Conservation (phyloP, 2,888 invertebrate genomes). For the Lymantria dispar region DNA sequence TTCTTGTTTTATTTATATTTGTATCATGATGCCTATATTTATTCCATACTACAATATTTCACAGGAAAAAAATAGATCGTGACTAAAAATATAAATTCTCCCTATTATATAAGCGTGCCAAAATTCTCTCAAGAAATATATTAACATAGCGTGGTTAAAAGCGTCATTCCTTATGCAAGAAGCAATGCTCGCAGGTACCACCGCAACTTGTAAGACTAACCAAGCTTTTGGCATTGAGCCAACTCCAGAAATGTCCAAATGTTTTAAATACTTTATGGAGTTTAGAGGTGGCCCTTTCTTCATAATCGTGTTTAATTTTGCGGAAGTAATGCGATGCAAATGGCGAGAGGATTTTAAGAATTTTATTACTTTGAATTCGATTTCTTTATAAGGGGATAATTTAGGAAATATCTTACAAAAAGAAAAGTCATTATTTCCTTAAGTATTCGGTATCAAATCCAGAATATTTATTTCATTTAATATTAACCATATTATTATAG, state of each 20-base stretch:
- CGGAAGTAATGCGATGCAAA: conserved; percentile 1
- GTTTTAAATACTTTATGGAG: conserved; percentile 15
- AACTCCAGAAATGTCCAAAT: conserved; percentile 9
- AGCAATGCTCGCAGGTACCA: conserved; percentile 1
- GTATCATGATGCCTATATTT: too few species aligned
- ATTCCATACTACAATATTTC: too few species aligned
- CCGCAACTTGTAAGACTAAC: conserved; percentile 2
- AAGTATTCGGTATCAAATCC: too few species aligned
- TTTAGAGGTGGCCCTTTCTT: conserved; percentile 10
- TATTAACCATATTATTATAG: too few species aligned
- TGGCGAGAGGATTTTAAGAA: neutral
- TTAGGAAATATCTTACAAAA: too few species aligned
- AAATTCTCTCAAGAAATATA: conserved; percentile 1
- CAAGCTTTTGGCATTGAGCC: conserved; percentile 3
- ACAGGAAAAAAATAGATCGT: too few species aligned
- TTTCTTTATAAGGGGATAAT: neutral
- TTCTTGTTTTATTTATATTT: too few species aligned
- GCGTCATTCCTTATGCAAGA: conserved; percentile 9
- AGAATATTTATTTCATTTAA: too few species aligned
- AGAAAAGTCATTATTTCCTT: too few species aligned
- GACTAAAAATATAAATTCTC: too few species aligned
- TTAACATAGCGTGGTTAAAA: conserved; percentile 7
- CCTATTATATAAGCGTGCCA: too few species aligned
- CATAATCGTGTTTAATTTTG: conserved; percentile 2
- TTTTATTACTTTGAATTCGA: neutral